These are phyloP conservation scores for Aulostomus chinensis DNA, from an alignment of 2,797 vertebrate species.

Conservation along the genomic window DNA sequence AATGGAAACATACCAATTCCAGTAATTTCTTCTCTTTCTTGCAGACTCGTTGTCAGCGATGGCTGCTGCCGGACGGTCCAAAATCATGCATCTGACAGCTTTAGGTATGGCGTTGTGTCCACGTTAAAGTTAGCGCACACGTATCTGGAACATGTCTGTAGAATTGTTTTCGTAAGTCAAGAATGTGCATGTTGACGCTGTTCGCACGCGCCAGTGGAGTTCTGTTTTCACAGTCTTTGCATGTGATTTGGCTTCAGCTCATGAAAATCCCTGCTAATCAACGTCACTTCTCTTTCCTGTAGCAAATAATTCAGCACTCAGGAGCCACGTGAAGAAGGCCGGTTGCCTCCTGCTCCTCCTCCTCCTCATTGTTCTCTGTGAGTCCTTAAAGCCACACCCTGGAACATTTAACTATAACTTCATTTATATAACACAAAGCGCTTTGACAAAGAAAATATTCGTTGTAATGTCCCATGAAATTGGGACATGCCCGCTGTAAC, in stretches of 20 bases:
- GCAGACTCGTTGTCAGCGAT: conserved; percentile 25
- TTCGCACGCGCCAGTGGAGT: too few relatives aligned
- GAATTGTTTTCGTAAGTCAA: too few relatives aligned
- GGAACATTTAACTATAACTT: neutral
- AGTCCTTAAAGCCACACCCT: conserved; percentile 31
- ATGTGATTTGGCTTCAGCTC: conserved; percentile 37
- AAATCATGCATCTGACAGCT: conserved; percentile 16
- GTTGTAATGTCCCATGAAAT: too few relatives aligned
- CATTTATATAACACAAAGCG: too few relatives aligned
- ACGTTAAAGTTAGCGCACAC: too few relatives aligned
- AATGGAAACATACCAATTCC: too few relatives aligned
- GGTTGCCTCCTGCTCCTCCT: conserved; percentile 44
- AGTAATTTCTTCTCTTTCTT: conserved; percentile 3
- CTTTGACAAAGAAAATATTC: too few relatives aligned
- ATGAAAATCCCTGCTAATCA: conserved; percentile 23
- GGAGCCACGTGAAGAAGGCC: conserved; percentile 40
- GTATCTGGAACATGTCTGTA: too few relatives aligned
- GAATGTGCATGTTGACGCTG: too few relatives aligned
- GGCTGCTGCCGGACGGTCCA: conserved; percentile 1
- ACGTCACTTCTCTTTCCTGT: conserved; percentile 7
- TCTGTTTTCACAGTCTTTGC: too few relatives aligned
- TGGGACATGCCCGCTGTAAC: too few relatives aligned
- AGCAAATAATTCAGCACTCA: conserved; percentile 28
- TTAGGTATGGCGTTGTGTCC: conserved; percentile 31
- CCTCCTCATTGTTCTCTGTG: conserved; percentile 49